A percentile compares a stretch with the other conserved stretches of the same genome.
phyloP scores from a whole-genome alignment of 2,113 vertebrate genomes.

The Ammodytes marinus region DNA sequence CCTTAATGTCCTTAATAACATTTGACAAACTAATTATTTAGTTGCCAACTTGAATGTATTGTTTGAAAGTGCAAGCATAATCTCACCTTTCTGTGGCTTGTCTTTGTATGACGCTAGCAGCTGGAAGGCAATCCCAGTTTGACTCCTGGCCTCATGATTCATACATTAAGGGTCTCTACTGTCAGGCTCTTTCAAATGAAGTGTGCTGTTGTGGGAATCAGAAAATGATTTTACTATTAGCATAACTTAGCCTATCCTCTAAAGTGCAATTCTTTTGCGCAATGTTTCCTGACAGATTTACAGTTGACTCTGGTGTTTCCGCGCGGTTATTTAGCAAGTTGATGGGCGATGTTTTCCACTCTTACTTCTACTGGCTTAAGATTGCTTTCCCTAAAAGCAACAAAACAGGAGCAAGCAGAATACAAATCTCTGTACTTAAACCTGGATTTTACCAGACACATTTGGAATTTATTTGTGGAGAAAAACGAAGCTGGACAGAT shows the following conservation, averaged over 20 bases:
- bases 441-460: not conserved
- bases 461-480: slow-evolving; percentile 5
- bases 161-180: not conserved
- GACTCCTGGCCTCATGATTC: not conserved
- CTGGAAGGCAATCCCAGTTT: not conserved
- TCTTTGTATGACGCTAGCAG: not conserved
- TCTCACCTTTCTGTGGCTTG: not conserved
- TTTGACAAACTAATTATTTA: not conserved
- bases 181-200: not conserved
- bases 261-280: not conserved
- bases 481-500: not conserved
- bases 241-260: not conserved
- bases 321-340: not conserved
- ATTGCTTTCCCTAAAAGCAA: not conserved
- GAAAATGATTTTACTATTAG: not conserved
- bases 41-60: not conserved
- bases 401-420: not conserved
- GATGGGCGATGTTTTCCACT: not conserved
- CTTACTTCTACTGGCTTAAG: not conserved
- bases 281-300: not conserved
- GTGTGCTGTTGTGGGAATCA: not conserved
- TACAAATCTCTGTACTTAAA: not conserved
- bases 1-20: no score
- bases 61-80: not conserved
- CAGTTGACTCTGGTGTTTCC: not conserved